Conservation (phyloP, 2,888 invertebrate species). For the Lissonota sp. region DNA sequence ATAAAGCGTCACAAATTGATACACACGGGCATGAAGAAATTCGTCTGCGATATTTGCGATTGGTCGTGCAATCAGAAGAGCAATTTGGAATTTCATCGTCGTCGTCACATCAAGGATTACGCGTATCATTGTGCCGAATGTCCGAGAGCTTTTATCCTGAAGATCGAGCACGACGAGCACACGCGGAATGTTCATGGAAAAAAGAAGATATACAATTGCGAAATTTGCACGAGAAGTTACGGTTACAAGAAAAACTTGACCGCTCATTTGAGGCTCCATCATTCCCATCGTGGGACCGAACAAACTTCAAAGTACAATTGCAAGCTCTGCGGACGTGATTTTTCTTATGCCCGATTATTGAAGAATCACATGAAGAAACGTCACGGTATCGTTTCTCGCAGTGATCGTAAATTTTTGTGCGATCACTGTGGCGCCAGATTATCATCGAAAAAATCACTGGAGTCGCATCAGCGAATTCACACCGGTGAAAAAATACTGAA, state of each 20-base stretch:
- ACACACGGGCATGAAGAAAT: constrained; percentile 75
- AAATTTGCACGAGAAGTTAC: constrained; percentile 76
- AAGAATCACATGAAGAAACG: constrained; percentile 72
- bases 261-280: constrained; percentile 73
- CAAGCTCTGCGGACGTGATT: constrained; percentile 72
- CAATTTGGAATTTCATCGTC: constrained; percentile 76
- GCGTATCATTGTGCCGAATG: constrained; percentile 71
- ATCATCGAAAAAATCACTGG: constrained; percentile 72
- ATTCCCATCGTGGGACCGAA: constrained; percentile 65
- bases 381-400: constrained; percentile 68
- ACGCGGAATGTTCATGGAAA: constrained; percentile 72
- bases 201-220: constrained; percentile 73
- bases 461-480: constrained; percentile 73
- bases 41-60: constrained; percentile 76
- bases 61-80: constrained; percentile 77
- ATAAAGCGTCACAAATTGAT: constrained; percentile 78
- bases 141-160: constrained; percentile 77
- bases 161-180: constrained; percentile 77
- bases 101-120: constrained; percentile 76
- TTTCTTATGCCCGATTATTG: constrained; percentile 70
- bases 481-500: constrained; percentile 71
- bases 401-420: constrained; percentile 71
- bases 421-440: constrained; percentile 76
- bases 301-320: constrained; percentile 68
- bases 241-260: constrained; percentile 78